These are phyloP conservation scores for Ctenoplectra terminalis DNA, from an alignment of 1,140 invertebrate genomes.

Conservation along the genomic window DNA sequence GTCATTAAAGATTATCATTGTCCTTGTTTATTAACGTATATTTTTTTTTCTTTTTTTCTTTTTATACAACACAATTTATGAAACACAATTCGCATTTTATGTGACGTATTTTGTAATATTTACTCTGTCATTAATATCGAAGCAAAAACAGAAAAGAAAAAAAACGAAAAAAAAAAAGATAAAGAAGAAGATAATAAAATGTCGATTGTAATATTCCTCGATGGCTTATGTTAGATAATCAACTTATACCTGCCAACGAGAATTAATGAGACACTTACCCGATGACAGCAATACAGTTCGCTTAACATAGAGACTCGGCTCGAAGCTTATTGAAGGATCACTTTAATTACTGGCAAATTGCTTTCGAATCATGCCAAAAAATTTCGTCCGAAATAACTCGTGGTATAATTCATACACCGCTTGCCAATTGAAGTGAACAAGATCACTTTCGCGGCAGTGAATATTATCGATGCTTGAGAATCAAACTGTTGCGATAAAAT, in stretches of 20 bases:
- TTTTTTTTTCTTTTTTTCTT: no score
- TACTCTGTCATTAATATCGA: neutral
- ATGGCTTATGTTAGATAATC: neutral
- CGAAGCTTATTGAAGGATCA: conserved; percentile 28
- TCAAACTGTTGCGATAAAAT: no score
- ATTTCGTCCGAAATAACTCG: conserved; percentile 27
- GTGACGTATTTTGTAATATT: neutral
- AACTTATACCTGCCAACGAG: neutral
- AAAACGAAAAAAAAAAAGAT: no score
- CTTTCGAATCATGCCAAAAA: conserved; percentile 45
- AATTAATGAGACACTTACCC: conserved; percentile 12
- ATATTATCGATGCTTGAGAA: no score
- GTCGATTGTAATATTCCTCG: neutral
- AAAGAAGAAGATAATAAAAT: neutral
- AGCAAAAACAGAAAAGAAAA: no score
- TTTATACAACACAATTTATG: neutral
- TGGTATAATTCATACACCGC: neutral
- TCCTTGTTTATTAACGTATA: neutral
- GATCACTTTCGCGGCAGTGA: neutral
- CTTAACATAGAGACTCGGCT: neutral
- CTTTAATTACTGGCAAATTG: conserved; percentile 50
- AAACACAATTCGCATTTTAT: neutral
- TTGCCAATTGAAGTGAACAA: conserved; percentile 34
- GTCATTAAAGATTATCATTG: neutral
- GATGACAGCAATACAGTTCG: conserved; percentile 25